Percentiles rank a stretch among this genome's conserved stretches.
Conservation (phyloP, 2,797 vertebrate genomes). For the Alfaro cultratus region DNA sequence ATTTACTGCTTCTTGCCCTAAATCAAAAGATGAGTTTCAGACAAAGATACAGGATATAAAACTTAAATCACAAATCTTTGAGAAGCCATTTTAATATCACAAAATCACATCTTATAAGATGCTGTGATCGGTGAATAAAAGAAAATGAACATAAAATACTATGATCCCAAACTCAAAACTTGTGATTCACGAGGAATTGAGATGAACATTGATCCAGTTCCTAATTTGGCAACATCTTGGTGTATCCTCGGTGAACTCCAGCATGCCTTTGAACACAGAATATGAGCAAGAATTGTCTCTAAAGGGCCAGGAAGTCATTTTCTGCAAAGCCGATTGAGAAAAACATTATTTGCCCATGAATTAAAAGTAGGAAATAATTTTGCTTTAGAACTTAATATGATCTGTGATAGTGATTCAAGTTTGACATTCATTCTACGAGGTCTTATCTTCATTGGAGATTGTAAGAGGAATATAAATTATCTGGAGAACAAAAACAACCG, state of each 20-base stretch:
- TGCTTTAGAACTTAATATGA: not conserved
- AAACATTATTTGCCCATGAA: not conserved
- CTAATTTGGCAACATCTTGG: not conserved
- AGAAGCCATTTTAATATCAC: not conserved
- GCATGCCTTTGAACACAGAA: slow-evolving; percentile 38
- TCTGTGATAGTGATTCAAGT: not conserved
- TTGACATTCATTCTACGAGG: not conserved
- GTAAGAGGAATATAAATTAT: slow-evolving; percentile 11
- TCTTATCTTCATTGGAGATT: not conserved
- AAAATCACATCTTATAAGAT: not conserved
- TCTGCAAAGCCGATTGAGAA: slow-evolving; percentile 26
- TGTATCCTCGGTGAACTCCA: not conserved
- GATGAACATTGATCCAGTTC: not conserved
- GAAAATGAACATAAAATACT: not conserved
- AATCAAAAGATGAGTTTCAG: not conserved
- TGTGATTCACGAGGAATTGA: not conserved
- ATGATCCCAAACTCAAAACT: not conserved
- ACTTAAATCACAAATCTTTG: not conserved
- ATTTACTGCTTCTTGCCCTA: not conserved
- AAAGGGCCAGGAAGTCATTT: slow-evolving; percentile 38
- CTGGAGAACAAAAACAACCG: slow-evolving; percentile 5
- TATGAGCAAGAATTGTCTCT: slow-evolving; percentile 12
- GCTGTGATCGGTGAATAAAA: not conserved
- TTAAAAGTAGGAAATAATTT: slow-evolving; percentile 1
- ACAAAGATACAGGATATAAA: not conserved